phyloP scores from a whole-genome alignment of 2,888 invertebrate species.

The Meiosimyza platycephala region DNA sequence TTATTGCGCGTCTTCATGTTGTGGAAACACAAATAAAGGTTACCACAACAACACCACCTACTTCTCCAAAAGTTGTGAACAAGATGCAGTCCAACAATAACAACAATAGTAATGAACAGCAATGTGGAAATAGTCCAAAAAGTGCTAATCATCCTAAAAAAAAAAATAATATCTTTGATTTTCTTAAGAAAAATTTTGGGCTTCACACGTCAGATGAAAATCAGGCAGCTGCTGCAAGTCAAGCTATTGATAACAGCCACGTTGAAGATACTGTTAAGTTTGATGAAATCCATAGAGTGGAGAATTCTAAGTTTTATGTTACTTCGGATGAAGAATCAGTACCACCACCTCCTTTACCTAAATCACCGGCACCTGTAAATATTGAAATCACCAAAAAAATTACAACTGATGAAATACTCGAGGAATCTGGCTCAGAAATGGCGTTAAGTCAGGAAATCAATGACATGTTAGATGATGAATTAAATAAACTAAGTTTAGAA shows the following conservation, averaged over 20 bases:
- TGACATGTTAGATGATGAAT: slow-evolving; percentile 63
- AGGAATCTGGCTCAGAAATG: slow-evolving; percentile 58
- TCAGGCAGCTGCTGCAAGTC: slow-evolving; percentile 34
- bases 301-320: slow-evolving; percentile 65
- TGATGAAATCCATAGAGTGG: slow-evolving; percentile 54
- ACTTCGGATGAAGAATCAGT: slow-evolving; percentile 49
- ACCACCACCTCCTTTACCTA: slow-evolving; percentile 51
- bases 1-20: slow-evolving; percentile 61
- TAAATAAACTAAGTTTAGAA: slow-evolving; percentile 59
- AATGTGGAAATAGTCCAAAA: slow-evolving; percentile 27
- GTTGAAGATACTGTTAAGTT: slow-evolving; percentile 52
- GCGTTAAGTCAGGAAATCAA: slow-evolving; percentile 62
- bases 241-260: slow-evolving; percentile 46
- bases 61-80: slow-evolving; percentile 49
- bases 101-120: neutral
- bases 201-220: slow-evolving; percentile 50
- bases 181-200: slow-evolving; percentile 66
- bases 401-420: slow-evolving; percentile 62
- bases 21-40: slow-evolving; percentile 65
- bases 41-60: slow-evolving; percentile 58
- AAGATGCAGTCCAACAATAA: slow-evolving; percentile 32
- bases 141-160: slow-evolving; percentile 50
- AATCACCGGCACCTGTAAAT: slow-evolving; percentile 60
- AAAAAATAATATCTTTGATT: slow-evolving; percentile 66
- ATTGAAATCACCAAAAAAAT: slow-evolving; percentile 63